Evolutionary conservation across 2,113 vertebrate species (phyloP), one percentile per base, ranked within the genome.

Genomic region (Irena cyanogastra): DNA sequence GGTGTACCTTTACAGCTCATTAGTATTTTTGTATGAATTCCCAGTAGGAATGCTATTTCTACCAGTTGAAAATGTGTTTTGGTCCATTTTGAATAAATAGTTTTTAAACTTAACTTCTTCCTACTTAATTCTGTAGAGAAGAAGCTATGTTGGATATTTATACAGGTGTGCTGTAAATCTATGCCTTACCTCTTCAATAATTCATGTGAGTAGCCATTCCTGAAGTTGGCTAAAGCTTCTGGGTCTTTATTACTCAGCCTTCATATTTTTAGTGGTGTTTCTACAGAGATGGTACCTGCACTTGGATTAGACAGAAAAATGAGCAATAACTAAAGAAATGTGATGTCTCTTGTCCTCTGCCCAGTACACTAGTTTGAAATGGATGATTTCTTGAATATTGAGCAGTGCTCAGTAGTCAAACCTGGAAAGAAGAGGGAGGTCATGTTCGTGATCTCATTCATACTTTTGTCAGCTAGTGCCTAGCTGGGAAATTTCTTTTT

Each of bases 1-100:
- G 19, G 16, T 89, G 44, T 89, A 75, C 19, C 42, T 91, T 94
- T 87, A 49, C 24, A 91, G 61, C 70, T 93, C 70, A 56, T 91
- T 89, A 93, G 61, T 89, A 81, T 35, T 69, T 94, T 63, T 84
- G 24, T 81, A 35, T 66, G 27, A 71, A 91, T 84, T 91, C 87
- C 78, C 61, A 23, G 17, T 76, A 85, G 75, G 49, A 91, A 31
- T 65, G 8, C 37, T 72, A 85, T 83, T 69, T 87, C 22, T 76
- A 19, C 21, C 26, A 66, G 33, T 53, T 71, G 70, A 87, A 91
- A 79, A 76, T 56, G 4, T 66, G 7, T 71, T 94, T 87, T 56
- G 76, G 19, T 91, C 10, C 5, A 21, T 77, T 90, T 83, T 83
- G 45, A 54, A 35, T 24, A 63, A 64, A 31, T 20, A 53, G 10